Evolutionary conservation across 2,888 invertebrate species (phyloP), one percentile per base, ranked within the genome.

Genomic region (Meganola albula): DNA sequence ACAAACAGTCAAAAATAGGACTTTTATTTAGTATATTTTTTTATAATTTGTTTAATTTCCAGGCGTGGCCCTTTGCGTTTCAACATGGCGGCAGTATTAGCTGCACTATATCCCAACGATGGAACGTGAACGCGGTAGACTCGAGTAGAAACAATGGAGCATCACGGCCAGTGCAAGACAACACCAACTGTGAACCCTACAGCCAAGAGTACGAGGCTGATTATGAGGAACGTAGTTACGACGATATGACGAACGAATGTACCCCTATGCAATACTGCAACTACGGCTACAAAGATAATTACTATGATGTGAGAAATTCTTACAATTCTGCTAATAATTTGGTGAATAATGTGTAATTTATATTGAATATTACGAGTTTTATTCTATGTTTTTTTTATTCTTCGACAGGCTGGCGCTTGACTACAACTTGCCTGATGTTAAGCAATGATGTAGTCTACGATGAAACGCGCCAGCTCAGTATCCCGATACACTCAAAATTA

Each of bases 31-130:
- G n/a, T n/a, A n/a, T n/a, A n/a, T n/a, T n/a, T n/a, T n/a, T n/a
- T n/a, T n/a, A n/a, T 16, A 4, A 6, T 5, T 5, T 6, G 8
- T 20, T 20, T 37, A 42, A 33, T 40, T 34, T 48, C 12, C 88
- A 93, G 93, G 92, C 92, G n/a, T 93, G 93, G 93, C 93, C 93
- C 1, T 93, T 93, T 60, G 91, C 91, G 36, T 92, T 93, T 63
- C 93, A 93, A 70, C 89, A 91, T 40, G 87, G 87, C 9, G 86
- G 86, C 1, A 63, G 84, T 4, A 69, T 87, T 37, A 83, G 79
- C 52, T 82, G 80, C 52, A 67, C 80, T 1, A 74, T 82, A 37
- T 80, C 85, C 0, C 84, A 84, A 42, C 58, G 84, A 34, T 84
- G 82, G 84, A 83, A 64, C 44, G 43, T 74, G n/a, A 73, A 67